Conservation (phyloP, 2,888 invertebrate genomes). For the Autographa gamma region DNA sequence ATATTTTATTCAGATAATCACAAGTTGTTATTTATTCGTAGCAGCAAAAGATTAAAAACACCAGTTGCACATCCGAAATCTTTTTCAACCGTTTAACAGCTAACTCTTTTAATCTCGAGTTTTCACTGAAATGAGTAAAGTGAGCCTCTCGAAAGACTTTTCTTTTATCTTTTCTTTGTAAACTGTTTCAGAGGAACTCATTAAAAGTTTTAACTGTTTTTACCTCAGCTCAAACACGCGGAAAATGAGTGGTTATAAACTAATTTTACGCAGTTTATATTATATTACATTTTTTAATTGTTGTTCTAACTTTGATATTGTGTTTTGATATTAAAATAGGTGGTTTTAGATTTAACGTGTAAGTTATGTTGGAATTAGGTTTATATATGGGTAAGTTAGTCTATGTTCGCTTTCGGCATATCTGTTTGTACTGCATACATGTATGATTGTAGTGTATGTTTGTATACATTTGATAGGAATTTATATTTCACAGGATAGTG, state of each 20-base stretch:
- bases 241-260: slow-evolving; percentile 52
- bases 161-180: slow-evolving; percentile 62
- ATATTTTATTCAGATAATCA: neutral
- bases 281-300: slow-evolving; percentile 19
- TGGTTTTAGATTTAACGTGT: no score
- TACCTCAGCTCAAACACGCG: slow-evolving; percentile 56
- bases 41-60: neutral
- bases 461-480: no score
- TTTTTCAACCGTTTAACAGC: slow-evolving; percentile 6
- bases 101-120: slow-evolving; percentile 26
- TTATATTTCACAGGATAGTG: no score
- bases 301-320: neutral
- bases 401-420: no score
- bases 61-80: slow-evolving; percentile 36
- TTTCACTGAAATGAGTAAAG: slow-evolving; percentile 45
- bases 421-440: no score
- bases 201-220: slow-evolving; percentile 76
- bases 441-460: no score
- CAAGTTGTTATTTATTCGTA: neutral
- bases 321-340: neutral
- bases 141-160: slow-evolving; percentile 22
- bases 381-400: no score
- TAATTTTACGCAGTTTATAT: slow-evolving; percentile 43
- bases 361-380: no score
- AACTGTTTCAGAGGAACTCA: slow-evolving; percentile 71